phyloP scores from a whole-genome alignment of 2,888 invertebrate species.

The Herminia tarsipennalis region DNA sequence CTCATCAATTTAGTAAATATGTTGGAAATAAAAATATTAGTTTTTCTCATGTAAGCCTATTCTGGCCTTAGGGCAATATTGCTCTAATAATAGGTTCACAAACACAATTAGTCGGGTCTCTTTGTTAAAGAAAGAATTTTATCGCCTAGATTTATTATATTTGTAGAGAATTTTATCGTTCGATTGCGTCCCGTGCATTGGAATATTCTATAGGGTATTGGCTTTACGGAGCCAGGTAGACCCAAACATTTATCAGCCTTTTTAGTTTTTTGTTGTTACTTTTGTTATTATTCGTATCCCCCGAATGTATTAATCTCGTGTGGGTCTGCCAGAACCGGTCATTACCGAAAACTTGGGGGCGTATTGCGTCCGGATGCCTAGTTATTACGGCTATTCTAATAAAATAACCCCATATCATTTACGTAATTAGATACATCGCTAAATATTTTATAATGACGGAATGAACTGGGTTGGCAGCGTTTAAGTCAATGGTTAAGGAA shows the following conservation, averaged over 20 bases:
- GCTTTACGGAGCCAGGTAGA: conserved; percentile 71
- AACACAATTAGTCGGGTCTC: conserved; percentile 77
- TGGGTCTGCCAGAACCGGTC: conserved; percentile 77
- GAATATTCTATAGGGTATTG: conserved; percentile 57
- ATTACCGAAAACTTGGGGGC: conserved; percentile 83
- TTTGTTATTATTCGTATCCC: conserved; percentile 80
- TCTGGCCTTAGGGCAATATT: conserved; percentile 55
- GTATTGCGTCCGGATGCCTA: conserved; percentile 81
- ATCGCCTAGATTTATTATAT: conserved; percentile 82
- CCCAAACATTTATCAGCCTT: conserved; percentile 76
- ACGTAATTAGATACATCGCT: conserved; percentile 82
- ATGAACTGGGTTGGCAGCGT: conserved; percentile 68
- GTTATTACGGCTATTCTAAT: conserved; percentile 82
- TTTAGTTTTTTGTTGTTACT: conserved; percentile 79
- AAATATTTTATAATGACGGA: conserved; percentile 84
- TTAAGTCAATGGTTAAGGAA: conserved; percentile 61
- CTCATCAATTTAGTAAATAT: conserved; percentile 39
- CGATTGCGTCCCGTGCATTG: conserved; percentile 60
- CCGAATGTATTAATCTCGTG: conserved; percentile 83
- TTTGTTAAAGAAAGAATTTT: conserved; percentile 74
- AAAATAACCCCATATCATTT: conserved; percentile 81
- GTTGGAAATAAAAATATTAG: conserved; percentile 45
- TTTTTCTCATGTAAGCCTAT: conserved; percentile 51
- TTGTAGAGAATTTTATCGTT: conserved; percentile 79
- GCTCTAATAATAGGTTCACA: conserved; percentile 74